These are phyloP conservation scores for Hyperopisus bebe DNA, from an alignment of 2,113 vertebrate species.

Conservation along the genomic window DNA sequence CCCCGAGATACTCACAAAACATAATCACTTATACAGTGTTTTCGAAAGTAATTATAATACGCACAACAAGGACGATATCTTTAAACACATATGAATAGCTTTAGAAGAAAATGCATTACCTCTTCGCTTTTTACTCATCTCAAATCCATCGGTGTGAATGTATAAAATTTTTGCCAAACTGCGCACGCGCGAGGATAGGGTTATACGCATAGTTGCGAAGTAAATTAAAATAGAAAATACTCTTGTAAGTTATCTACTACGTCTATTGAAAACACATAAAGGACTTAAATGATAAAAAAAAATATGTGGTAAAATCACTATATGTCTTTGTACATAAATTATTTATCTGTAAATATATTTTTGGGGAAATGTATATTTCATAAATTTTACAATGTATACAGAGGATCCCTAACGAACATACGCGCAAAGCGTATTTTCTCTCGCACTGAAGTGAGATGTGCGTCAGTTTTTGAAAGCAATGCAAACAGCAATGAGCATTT, in stretches of 20 bases:
- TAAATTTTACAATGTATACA: background rate
- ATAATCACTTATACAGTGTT: background rate
- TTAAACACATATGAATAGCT: background rate
- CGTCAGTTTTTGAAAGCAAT: background rate
- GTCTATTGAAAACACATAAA: background rate
- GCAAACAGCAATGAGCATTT: background rate
- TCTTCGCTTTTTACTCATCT: background rate
- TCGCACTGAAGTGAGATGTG: background rate
- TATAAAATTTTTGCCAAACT: background rate
- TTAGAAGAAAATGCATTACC: background rate
- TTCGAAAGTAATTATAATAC: background rate
- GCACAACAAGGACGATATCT: background rate
- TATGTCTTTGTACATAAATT: background rate
- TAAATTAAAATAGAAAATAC: background rate
- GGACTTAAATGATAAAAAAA: background rate
- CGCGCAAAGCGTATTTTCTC: background rate
- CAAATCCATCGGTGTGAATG: background rate
- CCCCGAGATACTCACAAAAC: background rate
- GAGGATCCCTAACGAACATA: background rate
- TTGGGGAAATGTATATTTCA: background rate
- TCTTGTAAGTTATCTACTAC: background rate
- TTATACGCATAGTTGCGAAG: background rate
- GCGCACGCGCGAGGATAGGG: slow-evolving; percentile 4
- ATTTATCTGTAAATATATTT: background rate
- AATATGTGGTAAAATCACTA: background rate